These are phyloP conservation scores for Leucophenga varia DNA, from an alignment of 1,140 invertebrate genomes.

Conservation along the genomic window DNA sequence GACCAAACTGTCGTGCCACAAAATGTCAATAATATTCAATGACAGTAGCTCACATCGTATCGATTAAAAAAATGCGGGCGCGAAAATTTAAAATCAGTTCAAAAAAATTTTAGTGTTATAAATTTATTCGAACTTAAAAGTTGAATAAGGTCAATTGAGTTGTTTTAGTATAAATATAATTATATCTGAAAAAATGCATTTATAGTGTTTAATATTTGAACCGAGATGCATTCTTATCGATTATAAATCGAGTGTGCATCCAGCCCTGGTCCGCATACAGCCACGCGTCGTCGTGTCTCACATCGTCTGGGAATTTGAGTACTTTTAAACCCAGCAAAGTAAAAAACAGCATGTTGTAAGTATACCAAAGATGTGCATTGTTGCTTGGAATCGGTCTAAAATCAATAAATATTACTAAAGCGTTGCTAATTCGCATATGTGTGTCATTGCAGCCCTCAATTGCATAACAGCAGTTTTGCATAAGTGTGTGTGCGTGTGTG, in stretches of 20 bases:
- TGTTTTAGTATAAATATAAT: slow-evolving; percentile 1
- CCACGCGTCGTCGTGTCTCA: slow-evolving; percentile 43
- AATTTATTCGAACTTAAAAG: too few relatives aligned
- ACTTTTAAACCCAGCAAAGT: slow-evolving; percentile 22
- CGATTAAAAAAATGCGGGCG: too few relatives aligned
- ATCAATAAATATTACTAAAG: background rate
- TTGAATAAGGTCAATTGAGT: background rate
- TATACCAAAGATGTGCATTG: slow-evolving; percentile 1
- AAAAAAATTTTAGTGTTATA: too few relatives aligned
- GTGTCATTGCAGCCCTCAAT: slow-evolving; percentile 46
- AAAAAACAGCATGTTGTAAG: slow-evolving; percentile 40
- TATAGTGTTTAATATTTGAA: background rate
- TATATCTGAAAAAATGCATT: background rate
- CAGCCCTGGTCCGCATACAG: slow-evolving; percentile 26
- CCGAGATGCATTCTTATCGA: background rate
- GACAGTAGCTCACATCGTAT: too few relatives aligned
- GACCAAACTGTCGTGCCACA: too few relatives aligned
- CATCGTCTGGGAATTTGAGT: slow-evolving; percentile 36
- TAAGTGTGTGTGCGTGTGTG: slow-evolving; percentile 46
- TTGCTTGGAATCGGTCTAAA: background rate
- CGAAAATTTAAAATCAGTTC: too few relatives aligned
- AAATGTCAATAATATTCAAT: too few relatives aligned
- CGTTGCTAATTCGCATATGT: slow-evolving; percentile 5
- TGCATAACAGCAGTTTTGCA: slow-evolving; percentile 47
- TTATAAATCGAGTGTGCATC: slow-evolving; percentile 4